Base-by-base conservation (phyloP, 2,888 invertebrate species). In the Nysson spinosus region DNA sequence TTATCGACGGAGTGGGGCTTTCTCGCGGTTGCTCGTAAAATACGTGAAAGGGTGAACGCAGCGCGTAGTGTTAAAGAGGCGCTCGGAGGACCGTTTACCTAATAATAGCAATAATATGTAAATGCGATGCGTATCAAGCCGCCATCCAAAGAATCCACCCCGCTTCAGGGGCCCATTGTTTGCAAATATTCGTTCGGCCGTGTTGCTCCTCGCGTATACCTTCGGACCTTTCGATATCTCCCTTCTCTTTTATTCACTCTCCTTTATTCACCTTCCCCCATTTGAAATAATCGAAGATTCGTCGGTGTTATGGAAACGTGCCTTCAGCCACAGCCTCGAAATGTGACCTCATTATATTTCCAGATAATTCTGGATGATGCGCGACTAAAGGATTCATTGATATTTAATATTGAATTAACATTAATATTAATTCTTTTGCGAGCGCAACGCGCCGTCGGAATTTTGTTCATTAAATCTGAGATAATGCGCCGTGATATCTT, bases 61-160 rank as follows among this genome's bases (percentile, higher is more conserved):
- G 75, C 73, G 75, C 70, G 77, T 81, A 81, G 82, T 82, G 82
- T 82, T 82, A 82, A 79, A 81, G 80, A 83, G 79, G 79, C 81
- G 81, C 81, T 80, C 77, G 75, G 72, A 80, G 79, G 79, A 85
- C 81, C 84, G 83, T 85, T 85, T 84, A 85, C 85, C 85, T 85
- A 85, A 85, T 85, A 85, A 85, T 85, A 85, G 85, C 85, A 85
- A 85, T 85, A 85, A 85, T 85, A 85, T 85, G 85, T 83, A 85
- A 85, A 85, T 85, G 82, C 81, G 83, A 84, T 83, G 80, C 83
- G 82, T 85, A 85, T 85, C 85, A 72, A 83, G 81, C 80, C 81
- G 82, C 82, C 81, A 85, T 85, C 85, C 83, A 82, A 84, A 85
- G 83, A 85, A 85, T 84, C 79, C 80, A 75, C 78, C 77, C 72